Evolutionary conservation across 2,113 vertebrate genomes (phyloP).

Genomic region (Proterorhinus semilunaris): DNA sequence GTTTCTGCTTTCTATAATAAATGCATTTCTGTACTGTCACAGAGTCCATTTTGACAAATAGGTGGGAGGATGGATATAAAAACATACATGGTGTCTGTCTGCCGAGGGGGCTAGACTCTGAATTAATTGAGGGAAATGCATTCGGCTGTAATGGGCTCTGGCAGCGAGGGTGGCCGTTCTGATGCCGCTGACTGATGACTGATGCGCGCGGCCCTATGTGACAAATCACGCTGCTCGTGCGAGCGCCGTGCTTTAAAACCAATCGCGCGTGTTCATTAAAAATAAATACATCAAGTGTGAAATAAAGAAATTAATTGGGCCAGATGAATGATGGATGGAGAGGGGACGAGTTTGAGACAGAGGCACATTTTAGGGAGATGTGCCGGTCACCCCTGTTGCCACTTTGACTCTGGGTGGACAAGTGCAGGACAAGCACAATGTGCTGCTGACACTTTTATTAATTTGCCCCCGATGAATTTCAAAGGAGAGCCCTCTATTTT

Average conservation of each 20-base stretch:
- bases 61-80: slow-evolving; percentile 75
- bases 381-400: not conserved
- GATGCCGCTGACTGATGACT: slow-evolving; percentile 78
- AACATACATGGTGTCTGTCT: slow-evolving; percentile 72
- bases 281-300: slow-evolving; percentile 52
- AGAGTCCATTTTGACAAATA: slow-evolving; percentile 81
- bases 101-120: slow-evolving; percentile 76
- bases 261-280: slow-evolving; percentile 61
- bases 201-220: slow-evolving; percentile 69
- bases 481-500: too few relatives aligned
- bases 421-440: not conserved
- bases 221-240: slow-evolving; percentile 70
- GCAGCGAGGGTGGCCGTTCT: slow-evolving; percentile 76
- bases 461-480: too few relatives aligned
- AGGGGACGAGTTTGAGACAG: not conserved
- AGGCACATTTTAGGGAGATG: not conserved
- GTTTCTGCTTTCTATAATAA: slow-evolving; percentile 78
- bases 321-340: slow-evolving; percentile 21
- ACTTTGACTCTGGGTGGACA: not conserved
- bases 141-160: slow-evolving; percentile 78
- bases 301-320: slow-evolving; percentile 27
- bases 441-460: too few relatives aligned
- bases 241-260: slow-evolving; percentile 56
- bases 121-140: slow-evolving; percentile 84
- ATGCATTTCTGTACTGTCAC: slow-evolving; percentile 80